Evolutionary conservation across 2,888 invertebrate species (phyloP), one percentile per base, ranked within the genome.

Genomic region (Cephalotes varians): DNA sequence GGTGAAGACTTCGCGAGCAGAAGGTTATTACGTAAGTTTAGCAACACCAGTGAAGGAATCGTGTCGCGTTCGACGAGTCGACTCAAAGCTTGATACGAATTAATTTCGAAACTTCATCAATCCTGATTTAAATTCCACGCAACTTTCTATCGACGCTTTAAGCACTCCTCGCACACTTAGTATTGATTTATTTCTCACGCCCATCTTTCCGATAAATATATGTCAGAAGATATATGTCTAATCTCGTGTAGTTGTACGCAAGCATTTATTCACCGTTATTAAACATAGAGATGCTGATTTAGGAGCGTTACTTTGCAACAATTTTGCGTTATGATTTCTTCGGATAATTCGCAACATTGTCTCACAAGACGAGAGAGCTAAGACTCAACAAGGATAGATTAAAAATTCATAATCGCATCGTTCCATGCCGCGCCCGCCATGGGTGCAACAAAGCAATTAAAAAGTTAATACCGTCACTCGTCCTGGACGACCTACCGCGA

Each of bases 1-100:
- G 82, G 86, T 73, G 86, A 44, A 83, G 88, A 88, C 86, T 87
- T 84, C 51, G 25, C 21, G 77, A 64, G 81, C 73, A 73, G 82
- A 76, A 86, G 86, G 84, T 91, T 90, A 91, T 88, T 88, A 89
- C 86, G 74, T 69, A 87, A 90, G 86, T 90, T 86, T 86, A 84
- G 84, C 67, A 77, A 77, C 77, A 80, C 81, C 67, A n/a, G 82
- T 83, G 82, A 83, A 84, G 85, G 76, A 88, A 89, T 90, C 91
- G 84, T 85, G 88, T 86, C 84, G 87, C 86, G 87, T 88, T 87
- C 85, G 85, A 86, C 86, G 89, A 85, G 81, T 83, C 87, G 82
- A 87, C 91, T 90, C 90, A 91, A 90, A 91, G 90, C 87, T 85
- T 88, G 88, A 91, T 91, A 90, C 88, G 87, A 91, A 91, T 91